Conservation (phyloP, 2,113 vertebrate genomes). For the Pipa parva region DNA sequence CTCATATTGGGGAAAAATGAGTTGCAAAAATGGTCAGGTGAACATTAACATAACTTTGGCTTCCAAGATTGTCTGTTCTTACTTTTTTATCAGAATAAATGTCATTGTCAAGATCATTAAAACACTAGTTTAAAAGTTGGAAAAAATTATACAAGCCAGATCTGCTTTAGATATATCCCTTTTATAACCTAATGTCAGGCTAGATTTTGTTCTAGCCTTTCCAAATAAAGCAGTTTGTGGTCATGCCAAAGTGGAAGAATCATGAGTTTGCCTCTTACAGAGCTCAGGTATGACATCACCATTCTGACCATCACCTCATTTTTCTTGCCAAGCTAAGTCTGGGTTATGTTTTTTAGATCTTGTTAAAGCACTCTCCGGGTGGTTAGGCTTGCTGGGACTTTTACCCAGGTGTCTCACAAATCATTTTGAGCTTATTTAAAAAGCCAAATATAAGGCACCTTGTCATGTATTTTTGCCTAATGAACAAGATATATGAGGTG, state of each 20-base stretch:
- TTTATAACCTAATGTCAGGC: constrained; percentile 2
- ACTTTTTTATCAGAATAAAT: no score
- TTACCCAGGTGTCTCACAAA: constrained; percentile 38
- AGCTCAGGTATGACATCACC: constrained; percentile 29
- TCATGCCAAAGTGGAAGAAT: constrained; percentile 24
- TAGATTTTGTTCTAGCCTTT: constrained; percentile 1
- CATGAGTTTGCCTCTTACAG: constrained; percentile 22
- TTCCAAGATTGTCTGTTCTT: no score
- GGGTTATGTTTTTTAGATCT: constrained; percentile 30
- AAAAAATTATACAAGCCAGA: no score
- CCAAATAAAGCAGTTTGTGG: constrained; percentile 22
- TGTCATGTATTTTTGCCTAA: constrained; percentile 34
- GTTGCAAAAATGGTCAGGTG: no score
- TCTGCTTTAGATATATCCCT: neutral
- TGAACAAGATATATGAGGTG: constrained; percentile 39
- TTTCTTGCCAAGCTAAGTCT: constrained; percentile 19
- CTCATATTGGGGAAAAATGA: no score
- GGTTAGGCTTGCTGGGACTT: constrained; percentile 23
- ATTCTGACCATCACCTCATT: constrained; percentile 38
- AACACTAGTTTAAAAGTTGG: no score
- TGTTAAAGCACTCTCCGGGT: constrained; percentile 38
- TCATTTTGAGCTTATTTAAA: constrained; percentile 37
- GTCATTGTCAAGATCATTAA: no score
- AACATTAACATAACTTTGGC: no score
- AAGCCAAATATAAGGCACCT: constrained; percentile 11